Percentiles rank a stretch among this genome's conserved stretches.
These are phyloP conservation scores for Hypsibius dujardini DNA, from an alignment of 1,140 invertebrate genomes.

Conservation along the genomic window DNA sequence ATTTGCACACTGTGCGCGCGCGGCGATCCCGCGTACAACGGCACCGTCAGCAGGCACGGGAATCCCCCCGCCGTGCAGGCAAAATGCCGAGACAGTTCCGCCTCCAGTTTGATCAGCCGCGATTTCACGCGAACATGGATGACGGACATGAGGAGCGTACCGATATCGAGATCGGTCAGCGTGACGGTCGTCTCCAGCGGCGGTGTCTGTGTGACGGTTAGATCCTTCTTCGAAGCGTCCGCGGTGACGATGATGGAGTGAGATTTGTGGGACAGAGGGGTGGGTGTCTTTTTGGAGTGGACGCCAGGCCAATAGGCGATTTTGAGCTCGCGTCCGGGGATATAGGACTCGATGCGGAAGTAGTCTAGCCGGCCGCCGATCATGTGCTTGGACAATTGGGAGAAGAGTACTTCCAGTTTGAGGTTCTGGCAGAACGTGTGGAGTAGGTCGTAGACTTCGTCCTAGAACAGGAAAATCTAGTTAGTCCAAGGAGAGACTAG, in stretches of 20 bases:
- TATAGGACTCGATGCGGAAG: conserved; percentile 78
- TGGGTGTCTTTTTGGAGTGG: conserved; percentile 21
- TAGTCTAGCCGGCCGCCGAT: conserved; percentile 41
- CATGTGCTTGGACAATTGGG: conserved; percentile 51
- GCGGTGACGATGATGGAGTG: neutral
- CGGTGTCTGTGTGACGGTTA: conserved; percentile 22
- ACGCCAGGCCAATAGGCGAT: conserved; percentile 87
- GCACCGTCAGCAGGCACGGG: neutral
- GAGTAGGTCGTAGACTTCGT: neutral
- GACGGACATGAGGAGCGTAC: conserved; percentile 84
- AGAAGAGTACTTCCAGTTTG: conserved; percentile 82
- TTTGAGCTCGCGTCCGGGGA: conserved; percentile 62
- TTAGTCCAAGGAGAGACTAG: no score
- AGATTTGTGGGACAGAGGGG: conserved; percentile 17
- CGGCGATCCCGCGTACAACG: neutral
- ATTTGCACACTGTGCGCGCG: no score
- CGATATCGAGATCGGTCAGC: conserved; percentile 67
- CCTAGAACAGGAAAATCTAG: no score
- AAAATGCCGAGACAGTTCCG: conserved; percentile 39
- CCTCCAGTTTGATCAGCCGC: conserved; percentile 60
- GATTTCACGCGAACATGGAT: conserved; percentile 75
- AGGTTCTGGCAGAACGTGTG: conserved; percentile 82
- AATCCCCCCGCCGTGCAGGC: neutral
- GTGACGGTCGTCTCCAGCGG: conserved; percentile 49
- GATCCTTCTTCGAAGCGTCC: conserved; percentile 18